Conservation (phyloP, 2,113 vertebrate genomes). For the Myrmecobius fasciatus region DNA sequence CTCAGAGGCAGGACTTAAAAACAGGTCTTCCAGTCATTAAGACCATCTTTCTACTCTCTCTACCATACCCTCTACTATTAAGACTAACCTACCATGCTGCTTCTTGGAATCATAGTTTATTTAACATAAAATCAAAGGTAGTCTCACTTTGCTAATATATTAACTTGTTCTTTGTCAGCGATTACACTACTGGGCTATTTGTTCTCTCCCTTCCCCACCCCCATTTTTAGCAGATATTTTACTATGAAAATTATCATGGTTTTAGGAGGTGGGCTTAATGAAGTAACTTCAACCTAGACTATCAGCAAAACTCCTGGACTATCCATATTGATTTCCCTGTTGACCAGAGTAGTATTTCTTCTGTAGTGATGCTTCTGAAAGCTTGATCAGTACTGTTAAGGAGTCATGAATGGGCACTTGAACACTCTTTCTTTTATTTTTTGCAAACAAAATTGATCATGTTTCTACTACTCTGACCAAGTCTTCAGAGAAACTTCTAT, state of each 20-base stretch:
- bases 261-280: neutral
- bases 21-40: neutral
- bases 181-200: neutral
- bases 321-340: neutral
- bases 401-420: neutral
- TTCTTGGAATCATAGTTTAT: neutral
- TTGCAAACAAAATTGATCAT: conserved; percentile 1
- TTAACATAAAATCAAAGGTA: neutral
- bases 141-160: neutral
- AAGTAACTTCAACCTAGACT: neutral
- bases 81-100: neutral
- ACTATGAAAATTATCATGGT: neutral
- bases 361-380: neutral
- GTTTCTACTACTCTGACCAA: neutral
- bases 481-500: neutral
- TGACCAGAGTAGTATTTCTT: neutral
- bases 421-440: neutral
- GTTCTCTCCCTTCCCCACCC: neutral
- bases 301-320: neutral
- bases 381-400: neutral
- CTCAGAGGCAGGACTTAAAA: neutral
- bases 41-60: neutral
- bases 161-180: neutral
- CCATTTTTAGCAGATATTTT: neutral
- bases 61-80: neutral